Percentiles rank a stretch among this genome's conserved stretches.
Conservation (phyloP, 2,888 invertebrate species). For the Lordiphosa andalusiaca region DNA sequence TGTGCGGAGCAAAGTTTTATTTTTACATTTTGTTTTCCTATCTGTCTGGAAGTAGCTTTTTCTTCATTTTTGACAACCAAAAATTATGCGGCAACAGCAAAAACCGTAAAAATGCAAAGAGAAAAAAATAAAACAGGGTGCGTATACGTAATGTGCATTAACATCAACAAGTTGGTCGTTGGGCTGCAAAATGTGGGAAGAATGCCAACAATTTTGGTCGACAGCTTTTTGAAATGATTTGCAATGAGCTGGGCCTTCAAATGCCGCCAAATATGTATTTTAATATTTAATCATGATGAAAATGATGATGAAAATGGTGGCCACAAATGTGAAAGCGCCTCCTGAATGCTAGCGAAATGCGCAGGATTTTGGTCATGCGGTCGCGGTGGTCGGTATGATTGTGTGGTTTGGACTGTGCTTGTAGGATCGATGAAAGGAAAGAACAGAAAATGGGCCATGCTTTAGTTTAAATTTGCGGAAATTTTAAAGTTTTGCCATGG, state of each 20-base stretch:
- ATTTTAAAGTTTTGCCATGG: no score
- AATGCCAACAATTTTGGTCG: constrained; percentile 30
- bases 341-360: not conserved
- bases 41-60: constrained; percentile 14
- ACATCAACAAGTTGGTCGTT: constrained; percentile 47
- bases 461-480: no score
- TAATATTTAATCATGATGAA: constrained; percentile 1
- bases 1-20: constrained; percentile 22
- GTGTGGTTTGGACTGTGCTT: not conserved
- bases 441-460: not conserved
- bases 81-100: constrained; percentile 41
- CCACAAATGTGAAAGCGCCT: not conserved
- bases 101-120: constrained; percentile 21
- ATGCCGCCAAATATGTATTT: constrained; percentile 18
- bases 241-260: constrained; percentile 18
- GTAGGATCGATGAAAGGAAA: not conserved
- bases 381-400: constrained; percentile 3
- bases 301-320: constrained; percentile 11
- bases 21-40: constrained; percentile 9
- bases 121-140: constrained; percentile 23
- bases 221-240: constrained; percentile 32
- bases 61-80: constrained; percentile 37
- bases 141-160: constrained; percentile 59
- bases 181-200: constrained; percentile 23
- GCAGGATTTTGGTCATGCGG: constrained; percentile 1